These are phyloP conservation scores for Chiloscyllium plagiosum DNA, from an alignment of 2,113 vertebrate species.

Conservation along the genomic window DNA sequence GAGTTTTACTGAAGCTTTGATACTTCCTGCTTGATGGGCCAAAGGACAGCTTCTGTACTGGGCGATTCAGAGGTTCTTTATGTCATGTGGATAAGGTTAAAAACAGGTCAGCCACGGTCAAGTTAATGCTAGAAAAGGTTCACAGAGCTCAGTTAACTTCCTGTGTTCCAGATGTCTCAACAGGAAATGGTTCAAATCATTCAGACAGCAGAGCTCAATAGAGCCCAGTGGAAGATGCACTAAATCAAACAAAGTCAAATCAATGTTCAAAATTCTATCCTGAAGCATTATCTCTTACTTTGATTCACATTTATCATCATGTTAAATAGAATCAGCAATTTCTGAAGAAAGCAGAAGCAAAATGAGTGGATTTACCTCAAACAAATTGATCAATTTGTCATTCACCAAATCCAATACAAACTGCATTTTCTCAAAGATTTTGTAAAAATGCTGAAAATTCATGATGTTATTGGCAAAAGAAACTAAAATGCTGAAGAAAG, in stretches of 20 bases:
- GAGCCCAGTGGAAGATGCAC: not conserved
- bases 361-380: not conserved
- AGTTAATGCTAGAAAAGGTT: not conserved
- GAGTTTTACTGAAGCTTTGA: too few relatives aligned
- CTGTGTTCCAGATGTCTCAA: not conserved
- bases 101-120: not conserved
- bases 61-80: too few relatives aligned
- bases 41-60: too few relatives aligned
- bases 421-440: not conserved
- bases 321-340: not conserved
- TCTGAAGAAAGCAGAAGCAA: not conserved
- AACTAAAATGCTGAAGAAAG: not conserved
- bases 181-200: too few relatives aligned
- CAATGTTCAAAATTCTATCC: not conserved
- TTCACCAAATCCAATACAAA: not conserved
- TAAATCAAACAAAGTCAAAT: slow-evolving; percentile 29
- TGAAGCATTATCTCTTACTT: not conserved
- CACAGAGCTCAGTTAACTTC: not conserved
- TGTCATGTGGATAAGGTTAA: not conserved
- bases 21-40: too few relatives aligned
- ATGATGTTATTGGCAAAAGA: not conserved
- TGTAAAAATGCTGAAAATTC: not conserved
- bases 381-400: slow-evolving; percentile 14
- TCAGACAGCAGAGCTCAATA: not conserved
- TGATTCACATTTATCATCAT: too few relatives aligned